Evolutionary conservation across 1,140 invertebrate genomes (phyloP), one percentile per base, ranked within the genome.

Genomic region (Macrostomum lignano): DNA sequence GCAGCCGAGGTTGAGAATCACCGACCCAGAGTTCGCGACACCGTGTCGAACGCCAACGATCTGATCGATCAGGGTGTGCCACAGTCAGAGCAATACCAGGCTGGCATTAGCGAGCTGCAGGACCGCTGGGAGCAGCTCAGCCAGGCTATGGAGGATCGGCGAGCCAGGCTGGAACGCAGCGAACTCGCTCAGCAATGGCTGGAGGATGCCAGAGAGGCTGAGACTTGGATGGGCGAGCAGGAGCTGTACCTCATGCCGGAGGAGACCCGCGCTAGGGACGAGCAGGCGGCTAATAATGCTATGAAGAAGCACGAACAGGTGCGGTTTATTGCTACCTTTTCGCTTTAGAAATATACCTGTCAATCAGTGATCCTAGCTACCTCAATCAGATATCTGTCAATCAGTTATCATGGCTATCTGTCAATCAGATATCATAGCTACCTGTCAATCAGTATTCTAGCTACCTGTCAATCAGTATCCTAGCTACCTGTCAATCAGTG

Each of bases 211-310:
- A 75, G 73, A 42, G 91, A 98, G 54, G 86, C 86, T 3, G 91
- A 98, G 51, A 79, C 82, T 0, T 98, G 91, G 88, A 96, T 98
- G 88, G 86, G 81, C 52, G 91, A 98, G 58, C 88, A 94, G 52
- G 86, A 94, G 53, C 51, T 94, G 22, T 93, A 91, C 63, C 93
- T 98, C 82, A 96, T 98, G 84, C 79, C 86, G 2, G 88, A 96
- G 48, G 88, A 98, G 52, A 81, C 42, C 64, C n/a, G 81, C 31
- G 82, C 81, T 35, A 91, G 88, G 23, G 88, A 98, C 60, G 86
- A 96, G 61, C 86, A 91, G 33, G 88, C 79, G 5, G 82, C 86
- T 0, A 77, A 91, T 52, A 96, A 96, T 52, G 63, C 94, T 22
- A 88, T 93, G 70, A 96, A 96, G 67, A 96, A 96, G 55, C 88